Percentiles rank a stretch among this genome's conserved stretches.
These are phyloP conservation scores for Helicorthomorpha holstii DNA, from an alignment of 1,140 invertebrate genomes.

Conservation along the genomic window DNA sequence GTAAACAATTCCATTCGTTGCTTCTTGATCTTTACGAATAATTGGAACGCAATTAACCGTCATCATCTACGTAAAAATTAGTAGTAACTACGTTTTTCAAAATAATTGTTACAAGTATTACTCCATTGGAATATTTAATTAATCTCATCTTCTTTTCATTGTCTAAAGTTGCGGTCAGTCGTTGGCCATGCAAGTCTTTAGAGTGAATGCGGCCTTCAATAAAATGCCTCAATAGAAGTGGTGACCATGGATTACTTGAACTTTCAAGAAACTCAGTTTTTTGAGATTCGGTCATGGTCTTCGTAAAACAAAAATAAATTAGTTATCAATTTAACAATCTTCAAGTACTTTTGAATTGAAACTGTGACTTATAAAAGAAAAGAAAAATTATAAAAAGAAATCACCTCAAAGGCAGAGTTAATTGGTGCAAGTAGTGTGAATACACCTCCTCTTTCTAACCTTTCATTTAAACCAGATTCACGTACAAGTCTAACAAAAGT, in stretches of 20 bases:
- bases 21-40: conserved; percentile 33
- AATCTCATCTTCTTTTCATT: conserved; percentile 21
- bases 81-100: neutral
- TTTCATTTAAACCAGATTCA: conserved; percentile 24
- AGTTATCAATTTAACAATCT: conserved; percentile 5
- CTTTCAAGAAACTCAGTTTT: conserved; percentile 16
- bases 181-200: conserved; percentile 25
- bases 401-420: conserved; percentile 34
- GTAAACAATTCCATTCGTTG: conserved; percentile 49
- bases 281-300: conserved; percentile 15
- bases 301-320: conserved; percentile 7
- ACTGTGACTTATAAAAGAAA: conserved; percentile 16
- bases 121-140: conserved; percentile 31
- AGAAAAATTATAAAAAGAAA: too few relatives aligned
- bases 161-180: conserved; percentile 20
- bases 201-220: conserved; percentile 23
- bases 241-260: conserved; percentile 19
- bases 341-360: conserved; percentile 4
- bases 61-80: conserved; percentile 25
- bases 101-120: conserved; percentile 12
- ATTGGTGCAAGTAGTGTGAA: conserved; percentile 35
- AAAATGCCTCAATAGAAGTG: conserved; percentile 28
- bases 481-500: conserved; percentile 28
- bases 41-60: conserved; percentile 36
- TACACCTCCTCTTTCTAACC: conserved; percentile 21